Evolutionary conservation across 2,113 vertebrate species (phyloP).

Genomic region (Ochotona princeps): DNA sequence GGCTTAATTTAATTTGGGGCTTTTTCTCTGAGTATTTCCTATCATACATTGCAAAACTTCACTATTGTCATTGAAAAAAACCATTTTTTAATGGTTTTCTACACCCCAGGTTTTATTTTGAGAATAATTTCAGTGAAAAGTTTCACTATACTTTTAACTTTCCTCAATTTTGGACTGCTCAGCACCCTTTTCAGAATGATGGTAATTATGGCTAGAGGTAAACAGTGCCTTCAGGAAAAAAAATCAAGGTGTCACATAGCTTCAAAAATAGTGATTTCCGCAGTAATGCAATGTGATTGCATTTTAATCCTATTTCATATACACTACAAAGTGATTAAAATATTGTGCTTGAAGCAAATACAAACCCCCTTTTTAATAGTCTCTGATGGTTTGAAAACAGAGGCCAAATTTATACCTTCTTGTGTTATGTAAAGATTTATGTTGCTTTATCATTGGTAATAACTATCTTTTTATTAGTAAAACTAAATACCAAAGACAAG

Average conservation of each 20-base stretch:
- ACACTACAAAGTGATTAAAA: background rate
- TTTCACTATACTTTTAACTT: background rate
- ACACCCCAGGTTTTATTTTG: background rate
- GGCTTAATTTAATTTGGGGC: too few relatives aligned
- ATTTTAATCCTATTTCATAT: background rate
- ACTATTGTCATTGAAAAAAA: background rate
- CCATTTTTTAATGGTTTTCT: fast-evolving
- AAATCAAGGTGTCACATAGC: background rate
- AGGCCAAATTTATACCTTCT: background rate
- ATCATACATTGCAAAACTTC: background rate
- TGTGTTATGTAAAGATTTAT: background rate
- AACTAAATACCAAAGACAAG: too few relatives aligned
- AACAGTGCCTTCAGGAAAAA: background rate
- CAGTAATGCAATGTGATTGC: background rate
- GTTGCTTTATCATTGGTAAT: background rate
- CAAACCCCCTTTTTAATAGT: background rate
- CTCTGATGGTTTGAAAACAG: background rate
- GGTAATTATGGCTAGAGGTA: background rate
- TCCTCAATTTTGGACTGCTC: background rate
- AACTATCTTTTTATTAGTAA: too few relatives aligned
- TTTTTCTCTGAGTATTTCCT: too few relatives aligned
- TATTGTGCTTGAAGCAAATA: background rate
- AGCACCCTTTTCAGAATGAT: background rate
- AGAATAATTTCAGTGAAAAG: background rate
- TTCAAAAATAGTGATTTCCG: background rate